Base-by-base conservation (phyloP, 1,140 invertebrate species). In the Drosophila athabasca region DNA sequence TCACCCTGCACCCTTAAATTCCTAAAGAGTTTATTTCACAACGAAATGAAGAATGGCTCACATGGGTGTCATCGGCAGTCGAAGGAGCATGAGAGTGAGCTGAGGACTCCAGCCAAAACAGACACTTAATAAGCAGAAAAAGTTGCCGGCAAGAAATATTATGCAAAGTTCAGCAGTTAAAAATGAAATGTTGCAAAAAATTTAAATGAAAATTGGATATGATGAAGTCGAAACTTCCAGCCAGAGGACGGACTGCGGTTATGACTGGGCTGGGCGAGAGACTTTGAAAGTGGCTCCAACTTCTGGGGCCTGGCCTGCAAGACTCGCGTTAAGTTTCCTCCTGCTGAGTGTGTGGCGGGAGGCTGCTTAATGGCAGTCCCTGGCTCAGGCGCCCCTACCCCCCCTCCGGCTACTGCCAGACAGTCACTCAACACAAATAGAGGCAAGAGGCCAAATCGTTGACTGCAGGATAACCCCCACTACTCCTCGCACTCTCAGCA, bases 131-230 rank as follows among this genome's bases (percentile, higher is more conserved):
- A 67, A 72, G 68, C 62, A 39, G 26, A 50, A 6, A 24, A 67
- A 58, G 45, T 61, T 57, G 17, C 55, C 19, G 44, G 44, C 22
- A 35, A 62, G 57, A 49, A 64, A 60, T 72, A 50, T 49, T 67
- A 53, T 59, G 55, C 73, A 77, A 77, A 77, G 59, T 77, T 77
- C 59, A 62, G 64, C 74, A 70, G 71, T 75, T 78, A 65, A 70
- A 75, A 78, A 78, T 70, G 71, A 78, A 70, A 75, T 75, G 74
- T 77, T 69, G 75, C 71, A 62, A 78, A 78, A 78, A 70, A 65
- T 75, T 61, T 57, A 71, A 71, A 75, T 76, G 57, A 70, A 78
- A 75, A 78, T 75, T 70, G 66, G 44, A 11, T 57, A 74, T 64
- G 64, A 74, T 77, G 66, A 69, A 69, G 39, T 74, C 50, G 9